These are phyloP conservation scores for Drosophila kikkawai DNA, from an alignment of 1,140 invertebrate genomes.

Conservation along the genomic window DNA sequence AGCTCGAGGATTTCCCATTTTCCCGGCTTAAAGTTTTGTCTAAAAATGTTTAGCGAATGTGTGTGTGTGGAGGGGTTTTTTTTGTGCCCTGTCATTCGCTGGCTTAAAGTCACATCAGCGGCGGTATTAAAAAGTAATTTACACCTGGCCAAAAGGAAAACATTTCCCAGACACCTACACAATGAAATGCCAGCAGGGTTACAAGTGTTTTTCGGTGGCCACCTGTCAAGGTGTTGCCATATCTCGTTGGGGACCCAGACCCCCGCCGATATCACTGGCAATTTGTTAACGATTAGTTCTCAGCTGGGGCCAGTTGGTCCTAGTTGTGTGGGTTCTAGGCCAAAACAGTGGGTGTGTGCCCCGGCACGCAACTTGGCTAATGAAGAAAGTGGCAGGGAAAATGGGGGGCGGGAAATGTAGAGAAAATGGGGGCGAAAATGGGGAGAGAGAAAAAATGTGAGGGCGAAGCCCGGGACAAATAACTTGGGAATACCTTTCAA, in stretches of 20 bases:
- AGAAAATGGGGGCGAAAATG: not conserved
- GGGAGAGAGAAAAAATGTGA: not conserved
- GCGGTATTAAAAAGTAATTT: conserved; percentile 79
- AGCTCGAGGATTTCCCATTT: conserved; percentile 10
- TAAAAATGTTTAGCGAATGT: conserved; percentile 2
- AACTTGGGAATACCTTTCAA: conserved; percentile 43
- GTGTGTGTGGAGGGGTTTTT: not conserved
- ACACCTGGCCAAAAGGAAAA: conserved; percentile 63
- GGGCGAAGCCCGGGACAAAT: conserved; percentile 27
- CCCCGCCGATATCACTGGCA: conserved; percentile 61
- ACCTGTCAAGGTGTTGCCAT: conserved; percentile 53
- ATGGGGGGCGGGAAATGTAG: not conserved
- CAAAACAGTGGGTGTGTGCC: conserved; percentile 16
- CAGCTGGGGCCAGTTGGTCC: conserved; percentile 45
- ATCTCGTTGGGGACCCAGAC: conserved; percentile 47
- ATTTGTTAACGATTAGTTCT: conserved; percentile 79
- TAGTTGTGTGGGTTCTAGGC: conserved; percentile 28
- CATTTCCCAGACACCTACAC: conserved; percentile 63
- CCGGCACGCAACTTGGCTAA: conserved; percentile 44
- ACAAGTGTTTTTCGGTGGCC: conserved; percentile 40
- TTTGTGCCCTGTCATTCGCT: conserved; percentile 41
- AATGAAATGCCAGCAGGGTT: conserved; percentile 12
- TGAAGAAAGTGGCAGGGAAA: conserved; percentile 10
- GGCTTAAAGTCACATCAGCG: conserved; percentile 60
- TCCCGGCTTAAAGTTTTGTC: conserved; percentile 40